Percentiles rank a stretch among this genome's conserved stretches.
These are phyloP conservation scores for Ceriagrion tenellum DNA, from an alignment of 2,888 invertebrate species.

Conservation along the genomic window DNA sequence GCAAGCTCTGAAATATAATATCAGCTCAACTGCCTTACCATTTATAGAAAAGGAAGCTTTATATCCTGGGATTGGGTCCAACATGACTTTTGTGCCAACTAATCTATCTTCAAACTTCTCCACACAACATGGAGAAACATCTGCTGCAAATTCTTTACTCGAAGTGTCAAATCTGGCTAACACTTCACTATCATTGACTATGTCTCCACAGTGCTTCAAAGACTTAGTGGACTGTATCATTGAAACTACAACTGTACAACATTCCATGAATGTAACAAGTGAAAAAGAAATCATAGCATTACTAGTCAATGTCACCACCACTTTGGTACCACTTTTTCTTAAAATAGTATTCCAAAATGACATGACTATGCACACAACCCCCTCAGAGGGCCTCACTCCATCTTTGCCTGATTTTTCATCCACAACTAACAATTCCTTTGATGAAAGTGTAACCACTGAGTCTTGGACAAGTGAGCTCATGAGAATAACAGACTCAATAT, in stretches of 20 bases:
- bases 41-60: not conserved
- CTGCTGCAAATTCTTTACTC: not conserved
- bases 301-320: slow-evolving; percentile 51
- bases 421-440: not conserved
- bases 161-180: not conserved
- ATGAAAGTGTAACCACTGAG: not conserved
- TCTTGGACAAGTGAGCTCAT: not conserved
- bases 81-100: not conserved
- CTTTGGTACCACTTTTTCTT: slow-evolving; percentile 46
- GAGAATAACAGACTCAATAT: not conserved
- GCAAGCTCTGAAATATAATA: slow-evolving; percentile 80
- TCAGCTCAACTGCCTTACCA: slow-evolving; percentile 68
- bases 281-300: slow-evolving; percentile 48
- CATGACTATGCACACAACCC: not conserved
- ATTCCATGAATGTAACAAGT: slow-evolving; percentile 33
- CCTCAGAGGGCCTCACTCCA: not conserved
- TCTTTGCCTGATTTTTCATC: not conserved
- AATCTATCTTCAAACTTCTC: not conserved
- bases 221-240: slow-evolving; percentile 41
- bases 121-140: not conserved
- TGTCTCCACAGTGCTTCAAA: slow-evolving; percentile 49
- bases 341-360: slow-evolving; percentile 16
- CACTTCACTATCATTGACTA: not conserved
- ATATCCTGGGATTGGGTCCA: not conserved
- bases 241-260: slow-evolving; percentile 34